Percentiles rank a stretch among this genome's conserved stretches.
Evolutionary conservation across 2,113 vertebrate genomes (phyloP).

Genomic region (Dromas ardeola): DNA sequence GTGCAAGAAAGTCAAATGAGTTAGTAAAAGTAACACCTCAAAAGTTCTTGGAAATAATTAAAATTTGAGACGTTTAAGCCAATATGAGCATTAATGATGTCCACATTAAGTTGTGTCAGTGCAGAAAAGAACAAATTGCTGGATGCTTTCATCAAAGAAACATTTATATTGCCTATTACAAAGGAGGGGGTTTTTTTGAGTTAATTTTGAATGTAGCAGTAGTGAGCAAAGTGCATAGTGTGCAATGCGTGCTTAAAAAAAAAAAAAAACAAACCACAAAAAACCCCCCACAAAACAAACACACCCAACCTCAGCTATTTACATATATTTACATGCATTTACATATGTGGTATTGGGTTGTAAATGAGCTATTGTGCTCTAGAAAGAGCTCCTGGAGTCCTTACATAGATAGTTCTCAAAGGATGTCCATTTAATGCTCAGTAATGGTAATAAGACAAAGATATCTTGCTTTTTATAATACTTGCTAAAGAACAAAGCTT

Average conservation of each 20-base stretch:
- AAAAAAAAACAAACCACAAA: not conserved
- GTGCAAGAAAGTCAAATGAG: not conserved
- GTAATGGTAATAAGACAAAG: not conserved
- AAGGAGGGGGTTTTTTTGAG: not conserved
- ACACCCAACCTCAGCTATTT: not conserved
- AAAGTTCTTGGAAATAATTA: not conserved
- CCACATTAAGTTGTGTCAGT: not conserved
- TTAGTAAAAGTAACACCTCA: not conserved
- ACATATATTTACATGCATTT: not conserved
- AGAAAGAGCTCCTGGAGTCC: not conserved
- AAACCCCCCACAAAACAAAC: no score
- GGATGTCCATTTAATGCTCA: not conserved
- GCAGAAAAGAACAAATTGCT: not conserved
- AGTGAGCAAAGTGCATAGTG: not conserved
- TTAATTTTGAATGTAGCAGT: not conserved
- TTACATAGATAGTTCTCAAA: not conserved
- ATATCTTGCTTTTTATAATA: not conserved
- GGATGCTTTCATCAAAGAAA: not conserved
- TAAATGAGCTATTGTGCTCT: not conserved
- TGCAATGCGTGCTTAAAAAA: not conserved
- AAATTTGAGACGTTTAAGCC: not conserved
- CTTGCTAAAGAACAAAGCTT: not conserved
- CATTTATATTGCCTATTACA: not conserved
- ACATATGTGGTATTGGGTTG: not conserved
- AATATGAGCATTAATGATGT: not conserved